Conservation (phyloP, 2,888 invertebrate genomes). For the Atrina japonica region DNA sequence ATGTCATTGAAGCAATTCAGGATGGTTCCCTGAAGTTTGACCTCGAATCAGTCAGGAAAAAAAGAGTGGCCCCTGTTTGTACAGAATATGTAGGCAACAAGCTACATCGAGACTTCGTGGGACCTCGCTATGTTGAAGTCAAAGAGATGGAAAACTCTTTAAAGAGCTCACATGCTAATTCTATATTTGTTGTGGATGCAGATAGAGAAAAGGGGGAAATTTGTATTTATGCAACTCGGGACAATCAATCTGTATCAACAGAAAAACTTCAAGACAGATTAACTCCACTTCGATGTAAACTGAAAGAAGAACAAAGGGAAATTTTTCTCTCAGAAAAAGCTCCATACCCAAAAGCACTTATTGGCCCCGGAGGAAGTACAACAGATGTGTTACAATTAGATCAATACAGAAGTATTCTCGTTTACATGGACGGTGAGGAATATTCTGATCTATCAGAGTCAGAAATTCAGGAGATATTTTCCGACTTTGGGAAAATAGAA, state of each 20-base stretch:
- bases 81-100: slow-evolving; percentile 57
- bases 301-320: slow-evolving; percentile 48
- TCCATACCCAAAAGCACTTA: slow-evolving; percentile 48
- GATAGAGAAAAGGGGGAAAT: slow-evolving; percentile 57
- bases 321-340: slow-evolving; percentile 40
- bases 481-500: slow-evolving; percentile 54
- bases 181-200: slow-evolving; percentile 61
- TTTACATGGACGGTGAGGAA: slow-evolving; percentile 6
- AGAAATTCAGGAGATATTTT: slow-evolving; percentile 41
- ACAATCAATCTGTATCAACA: slow-evolving; percentile 26
- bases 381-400: slow-evolving; percentile 61
- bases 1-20: slow-evolving; percentile 51
- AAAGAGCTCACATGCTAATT: slow-evolving; percentile 32
- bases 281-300: slow-evolving; percentile 26
- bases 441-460: slow-evolving; percentile 34
- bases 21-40: slow-evolving; percentile 49
- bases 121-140: slow-evolving; percentile 58
- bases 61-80: slow-evolving; percentile 47
- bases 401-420: slow-evolving; percentile 58
- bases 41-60: slow-evolving; percentile 46
- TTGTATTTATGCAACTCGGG: slow-evolving; percentile 51
- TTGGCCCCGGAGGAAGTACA: slow-evolving; percentile 59
- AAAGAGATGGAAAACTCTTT: slow-evolving; percentile 55
- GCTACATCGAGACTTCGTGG: slow-evolving; percentile 60
- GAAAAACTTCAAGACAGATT: slow-evolving; percentile 22